Percentiles rank a stretch among this genome's conserved stretches.
These are phyloP conservation scores for Otolemur garnettii DNA, from an alignment of 2,113 vertebrate genomes.

Conservation along the genomic window DNA sequence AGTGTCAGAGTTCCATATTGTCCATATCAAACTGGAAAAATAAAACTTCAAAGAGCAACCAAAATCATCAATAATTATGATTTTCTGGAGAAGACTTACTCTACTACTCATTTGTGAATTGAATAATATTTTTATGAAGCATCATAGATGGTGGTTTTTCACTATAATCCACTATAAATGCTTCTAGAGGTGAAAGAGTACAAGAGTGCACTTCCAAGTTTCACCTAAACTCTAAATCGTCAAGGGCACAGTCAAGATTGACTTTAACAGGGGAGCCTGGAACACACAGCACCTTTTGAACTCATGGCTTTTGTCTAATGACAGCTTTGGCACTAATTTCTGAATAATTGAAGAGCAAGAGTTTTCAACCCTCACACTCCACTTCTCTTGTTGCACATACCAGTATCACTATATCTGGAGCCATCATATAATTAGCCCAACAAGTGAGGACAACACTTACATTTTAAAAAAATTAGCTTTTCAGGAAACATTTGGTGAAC, in stretches of 20 bases:
- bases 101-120: neutral
- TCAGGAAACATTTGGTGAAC: slow-evolving; percentile 60
- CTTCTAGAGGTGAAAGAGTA: neutral
- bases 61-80: neutral
- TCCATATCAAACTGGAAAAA: neutral
- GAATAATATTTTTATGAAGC: neutral
- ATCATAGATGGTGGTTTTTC: neutral
- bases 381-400: neutral
- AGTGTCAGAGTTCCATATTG: neutral
- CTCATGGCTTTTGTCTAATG: neutral
- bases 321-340: neutral
- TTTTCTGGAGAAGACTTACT: neutral
- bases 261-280: neutral
- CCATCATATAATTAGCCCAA: neutral
- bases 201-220: neutral
- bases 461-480: slow-evolving; percentile 40
- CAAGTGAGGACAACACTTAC: neutral
- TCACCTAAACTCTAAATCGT: neutral
- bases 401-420: neutral
- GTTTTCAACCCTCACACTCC: neutral
- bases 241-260: neutral
- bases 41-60: neutral
- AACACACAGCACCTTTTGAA: neutral
- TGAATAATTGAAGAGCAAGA: neutral
- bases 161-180: neutral